Evolutionary conservation across 2,888 invertebrate species (phyloP).

Genomic region (Aleiodes leptofemur): DNA sequence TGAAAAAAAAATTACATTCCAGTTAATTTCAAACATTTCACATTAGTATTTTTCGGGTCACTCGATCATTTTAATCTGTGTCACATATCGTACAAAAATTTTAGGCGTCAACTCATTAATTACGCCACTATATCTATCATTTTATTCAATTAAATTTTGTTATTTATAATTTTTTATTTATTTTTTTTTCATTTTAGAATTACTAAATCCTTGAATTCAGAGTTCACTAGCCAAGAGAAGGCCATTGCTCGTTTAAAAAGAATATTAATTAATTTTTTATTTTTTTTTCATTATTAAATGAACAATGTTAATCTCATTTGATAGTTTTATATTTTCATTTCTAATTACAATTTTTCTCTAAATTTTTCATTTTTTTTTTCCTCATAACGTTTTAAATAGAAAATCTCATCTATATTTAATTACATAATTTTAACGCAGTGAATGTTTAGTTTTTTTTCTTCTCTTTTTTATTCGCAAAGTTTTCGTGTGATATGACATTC

Average conservation of each 20-base stretch:
- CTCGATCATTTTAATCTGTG: constrained; percentile 6
- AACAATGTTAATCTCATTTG: constrained; percentile 26
- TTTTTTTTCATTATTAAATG: not conserved
- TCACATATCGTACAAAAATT: constrained; percentile 23
- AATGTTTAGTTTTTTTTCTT: constrained; percentile 47
- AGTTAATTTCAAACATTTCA: constrained; percentile 29
- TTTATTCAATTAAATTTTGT: constrained; percentile 48
- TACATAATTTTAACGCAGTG: constrained; percentile 53
- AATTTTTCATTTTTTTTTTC: constrained; percentile 36
- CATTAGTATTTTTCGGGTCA: not conserved
- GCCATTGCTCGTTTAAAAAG: constrained; percentile 8
- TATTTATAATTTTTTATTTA: constrained; percentile 21
- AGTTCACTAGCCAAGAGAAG: constrained; percentile 42
- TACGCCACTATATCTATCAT: constrained; percentile 16
- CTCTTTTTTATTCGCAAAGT: constrained; percentile 37
- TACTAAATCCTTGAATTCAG: constrained; percentile 19
- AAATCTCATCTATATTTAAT: constrained; percentile 58
- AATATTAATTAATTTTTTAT: not conserved
- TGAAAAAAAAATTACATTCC: not conserved
- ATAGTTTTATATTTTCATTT: constrained; percentile 18
- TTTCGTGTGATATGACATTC: constrained; percentile 64
- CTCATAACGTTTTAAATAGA: constrained; percentile 57
- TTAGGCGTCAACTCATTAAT: constrained; percentile 31
- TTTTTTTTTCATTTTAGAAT: constrained; percentile 17
- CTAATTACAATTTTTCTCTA: constrained; percentile 44